These are phyloP conservation scores for Eupeodes latifasciatus DNA, from an alignment of 2,888 invertebrate genomes.

Conservation along the genomic window DNA sequence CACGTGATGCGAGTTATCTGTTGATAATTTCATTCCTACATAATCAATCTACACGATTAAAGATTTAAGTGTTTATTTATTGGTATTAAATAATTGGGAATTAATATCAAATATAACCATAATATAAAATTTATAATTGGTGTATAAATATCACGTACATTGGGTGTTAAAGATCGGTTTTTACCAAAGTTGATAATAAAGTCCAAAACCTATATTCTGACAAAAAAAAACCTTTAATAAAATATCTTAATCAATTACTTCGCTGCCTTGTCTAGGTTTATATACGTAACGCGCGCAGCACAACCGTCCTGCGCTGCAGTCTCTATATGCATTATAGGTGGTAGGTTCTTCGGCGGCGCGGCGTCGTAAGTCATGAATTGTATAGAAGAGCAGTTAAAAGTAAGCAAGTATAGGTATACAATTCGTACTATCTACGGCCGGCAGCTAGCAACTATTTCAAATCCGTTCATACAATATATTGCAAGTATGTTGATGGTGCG, in stretches of 20 bases:
- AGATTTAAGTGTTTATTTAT: conserved; percentile 63
- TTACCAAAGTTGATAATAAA: conserved; percentile 31
- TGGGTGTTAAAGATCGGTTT: conserved; percentile 7
- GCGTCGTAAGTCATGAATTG: neutral
- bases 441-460: conserved; percentile 41
- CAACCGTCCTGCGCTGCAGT: neutral
- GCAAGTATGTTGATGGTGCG: conserved; percentile 50
- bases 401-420: neutral
- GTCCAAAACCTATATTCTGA: neutral
- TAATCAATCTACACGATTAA: conserved; percentile 50
- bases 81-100: conserved; percentile 63
- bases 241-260: conserved; percentile 78
- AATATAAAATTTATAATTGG: conserved; percentile 11
- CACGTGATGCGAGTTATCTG: neutral
- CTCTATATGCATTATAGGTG: too few relatives aligned
- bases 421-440: neutral
- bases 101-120: conserved; percentile 54
- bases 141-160: neutral
- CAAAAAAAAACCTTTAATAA: conserved; percentile 41
- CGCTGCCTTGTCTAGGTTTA: conserved; percentile 68
- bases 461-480: neutral
- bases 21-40: neutral
- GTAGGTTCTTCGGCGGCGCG: neutral
- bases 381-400: conserved; percentile 7
- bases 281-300: neutral